Evolutionary conservation across 2,113 vertebrate genomes (phyloP), one percentile per base, ranked within the genome.

Genomic region (Fregetta grallaria): DNA sequence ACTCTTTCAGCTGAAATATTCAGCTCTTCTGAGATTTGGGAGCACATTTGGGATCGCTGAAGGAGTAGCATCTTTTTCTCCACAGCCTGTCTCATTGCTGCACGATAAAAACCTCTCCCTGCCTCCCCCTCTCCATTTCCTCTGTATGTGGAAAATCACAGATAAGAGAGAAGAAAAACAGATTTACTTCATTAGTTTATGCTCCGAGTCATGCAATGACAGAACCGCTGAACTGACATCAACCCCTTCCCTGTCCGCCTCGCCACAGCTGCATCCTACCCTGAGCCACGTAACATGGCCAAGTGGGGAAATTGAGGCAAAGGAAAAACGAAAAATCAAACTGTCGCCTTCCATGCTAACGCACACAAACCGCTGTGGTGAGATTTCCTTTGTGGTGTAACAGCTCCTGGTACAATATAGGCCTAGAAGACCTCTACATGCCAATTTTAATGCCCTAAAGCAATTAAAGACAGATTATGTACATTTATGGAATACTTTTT

Each of bases 1-100:
- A 91, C 50, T 61, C 58, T 92, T 92, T 95, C 81, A 96, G 92
- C 74, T 94, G 89, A 95, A 96, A 94, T 66, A 91, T 86, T 81
- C 84, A 66, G 32, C 58, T 94, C 84, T 82, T 94, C 58, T 76
- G 92, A 95, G 91, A 85, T 91, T 82, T 95, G 81, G 58, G 58
- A 92, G 32, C 32, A 72, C 84, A 76, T 82, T 85, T 91, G 65
- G 83, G 91, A 91, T 56, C 8, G 4, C 58, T 93, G 91, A 89
- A 94, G 50, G 56, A 92, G 86, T 66, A 94, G 91, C 92, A 91
- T 92, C 89, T 53, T 94, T 92, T 90, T 65, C 77, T 94, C 42
- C 23, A 42, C 53, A 94, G 76, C 14, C 56, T 72, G 56, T 61
- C 89, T 87, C 80, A 65, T 76, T 4, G 13, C 7, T 79, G 88